Percentiles rank a stretch among this genome's conserved stretches.
These are phyloP conservation scores for Cosmia trapezina DNA, from an alignment of 2,888 invertebrate genomes.

Conservation along the genomic window DNA sequence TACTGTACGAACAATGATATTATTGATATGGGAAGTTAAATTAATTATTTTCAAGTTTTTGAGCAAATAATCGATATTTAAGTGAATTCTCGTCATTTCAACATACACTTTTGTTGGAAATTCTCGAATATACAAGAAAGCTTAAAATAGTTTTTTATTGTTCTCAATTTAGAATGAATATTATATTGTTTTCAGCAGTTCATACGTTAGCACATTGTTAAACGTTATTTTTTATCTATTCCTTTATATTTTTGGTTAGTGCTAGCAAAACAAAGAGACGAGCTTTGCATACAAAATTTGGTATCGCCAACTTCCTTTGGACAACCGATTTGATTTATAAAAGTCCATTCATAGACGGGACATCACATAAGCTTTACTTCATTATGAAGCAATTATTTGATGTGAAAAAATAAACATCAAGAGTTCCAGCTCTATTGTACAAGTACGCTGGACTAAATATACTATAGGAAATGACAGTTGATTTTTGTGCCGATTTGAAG, in stretches of 20 bases:
- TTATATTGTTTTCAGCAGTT: conserved; percentile 57
- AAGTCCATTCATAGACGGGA: neutral
- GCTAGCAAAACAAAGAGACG: conserved; percentile 47
- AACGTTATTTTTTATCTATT: conserved; percentile 45
- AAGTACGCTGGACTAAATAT: no score
- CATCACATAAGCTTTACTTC: conserved; percentile 33
- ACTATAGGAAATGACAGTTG: no score
- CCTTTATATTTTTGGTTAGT: conserved; percentile 46
- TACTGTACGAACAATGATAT: neutral
- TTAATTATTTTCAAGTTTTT: neutral
- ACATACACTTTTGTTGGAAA: conserved; percentile 37
- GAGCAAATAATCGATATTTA: neutral
- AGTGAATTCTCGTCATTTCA: conserved; percentile 10
- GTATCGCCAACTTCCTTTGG: neutral
- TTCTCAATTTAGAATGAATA: conserved; percentile 71
- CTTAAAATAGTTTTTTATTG: conserved; percentile 56
- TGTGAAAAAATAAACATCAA: conserved; percentile 3
- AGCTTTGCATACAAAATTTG: neutral
- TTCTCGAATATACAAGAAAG: conserved; percentile 46
- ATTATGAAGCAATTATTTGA: conserved; percentile 12
- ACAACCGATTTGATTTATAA: neutral
- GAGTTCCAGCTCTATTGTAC: conserved; percentile 19
- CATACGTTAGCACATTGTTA: conserved; percentile 74
- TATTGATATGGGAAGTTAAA: neutral
- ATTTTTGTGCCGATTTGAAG: no score